Percentiles rank a stretch among this genome's conserved stretches.
These are phyloP conservation scores for Mustela lutreola DNA, from an alignment of 2,113 vertebrate genomes.

Conservation along the genomic window DNA sequence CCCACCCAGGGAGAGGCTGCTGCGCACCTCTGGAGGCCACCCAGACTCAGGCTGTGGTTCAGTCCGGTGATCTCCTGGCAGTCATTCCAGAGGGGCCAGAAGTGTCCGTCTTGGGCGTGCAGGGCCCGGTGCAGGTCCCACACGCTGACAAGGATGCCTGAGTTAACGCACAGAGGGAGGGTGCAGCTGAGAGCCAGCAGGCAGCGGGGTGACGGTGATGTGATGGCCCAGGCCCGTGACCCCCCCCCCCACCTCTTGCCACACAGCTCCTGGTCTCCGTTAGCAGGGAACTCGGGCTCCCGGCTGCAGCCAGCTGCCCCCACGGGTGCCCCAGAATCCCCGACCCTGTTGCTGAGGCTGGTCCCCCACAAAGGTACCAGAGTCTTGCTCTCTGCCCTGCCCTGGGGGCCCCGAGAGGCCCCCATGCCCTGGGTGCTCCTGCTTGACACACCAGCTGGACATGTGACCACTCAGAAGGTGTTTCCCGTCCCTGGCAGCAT, in stretches of 20 bases:
- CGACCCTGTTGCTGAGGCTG: background rate
- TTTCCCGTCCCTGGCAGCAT: background rate
- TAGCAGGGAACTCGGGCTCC: no score
- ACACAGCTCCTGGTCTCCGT: background rate
- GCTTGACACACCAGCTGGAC: background rate
- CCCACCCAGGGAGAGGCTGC: background rate
- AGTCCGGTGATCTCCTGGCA: background rate
- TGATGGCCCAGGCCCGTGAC: background rate
- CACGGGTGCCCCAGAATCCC: background rate
- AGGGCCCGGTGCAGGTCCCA: background rate
- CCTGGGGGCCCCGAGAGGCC: no score
- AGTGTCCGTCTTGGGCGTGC: background rate
- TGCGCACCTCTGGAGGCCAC: accelerated
- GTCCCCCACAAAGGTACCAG: background rate
- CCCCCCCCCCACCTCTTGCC: background rate
- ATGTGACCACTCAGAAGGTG: background rate
- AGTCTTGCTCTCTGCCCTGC: background rate
- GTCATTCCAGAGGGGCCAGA: background rate
- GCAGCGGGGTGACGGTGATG: background rate
- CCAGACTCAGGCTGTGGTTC: background rate
- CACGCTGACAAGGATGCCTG: no score
- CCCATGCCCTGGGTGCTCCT: background rate
- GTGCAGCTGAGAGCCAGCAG: background rate
- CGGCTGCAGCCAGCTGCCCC: background rate
- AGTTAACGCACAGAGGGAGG: accelerated